Conservation (phyloP, 2,888 invertebrate genomes). For the Drosophila prostipennis region DNA sequence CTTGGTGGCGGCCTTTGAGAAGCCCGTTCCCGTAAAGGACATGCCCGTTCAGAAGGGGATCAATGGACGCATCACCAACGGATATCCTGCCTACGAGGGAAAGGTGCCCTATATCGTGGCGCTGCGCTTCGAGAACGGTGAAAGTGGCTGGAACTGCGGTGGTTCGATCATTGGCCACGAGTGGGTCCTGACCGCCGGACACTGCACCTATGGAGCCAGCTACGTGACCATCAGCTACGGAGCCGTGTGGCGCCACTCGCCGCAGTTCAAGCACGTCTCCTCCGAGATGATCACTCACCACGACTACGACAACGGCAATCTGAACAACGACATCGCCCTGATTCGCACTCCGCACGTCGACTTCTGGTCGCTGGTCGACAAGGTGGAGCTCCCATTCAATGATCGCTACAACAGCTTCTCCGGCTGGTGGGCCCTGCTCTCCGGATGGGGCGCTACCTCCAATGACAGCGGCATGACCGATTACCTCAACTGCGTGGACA, state of each 20-base stretch:
- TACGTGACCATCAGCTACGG: conserved; percentile 63
- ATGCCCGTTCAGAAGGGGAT: conserved; percentile 36
- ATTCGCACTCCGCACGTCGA: conserved; percentile 56
- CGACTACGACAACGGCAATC: conserved; percentile 28
- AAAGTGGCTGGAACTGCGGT: conserved; percentile 57
- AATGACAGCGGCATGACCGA: conserved; percentile 50
- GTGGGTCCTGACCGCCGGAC: conserved; percentile 68
- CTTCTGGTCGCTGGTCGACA: conserved; percentile 43
- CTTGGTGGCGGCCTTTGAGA: conserved; percentile 26
- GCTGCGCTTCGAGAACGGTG: conserved; percentile 45
- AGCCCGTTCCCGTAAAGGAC: conserved; percentile 39
- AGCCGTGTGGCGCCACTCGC: conserved; percentile 58
- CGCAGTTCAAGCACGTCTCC: conserved; percentile 46
- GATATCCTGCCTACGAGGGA: conserved; percentile 56
- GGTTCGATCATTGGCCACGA: conserved; percentile 59
- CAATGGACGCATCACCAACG: conserved; percentile 69
- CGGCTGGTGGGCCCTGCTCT: conserved; percentile 76
- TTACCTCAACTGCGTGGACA: conserved; percentile 77
- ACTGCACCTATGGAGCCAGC: conserved; percentile 57
- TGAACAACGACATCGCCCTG: conserved; percentile 71
- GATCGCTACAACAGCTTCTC: conserved; percentile 66
- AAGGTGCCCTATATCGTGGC: conserved; percentile 71
- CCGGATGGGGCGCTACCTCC: conserved; percentile 84
- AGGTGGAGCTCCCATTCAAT: conserved; percentile 50
- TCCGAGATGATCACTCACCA: conserved; percentile 63